These are phyloP conservation scores for Streptopelia turtur DNA, from an alignment of 2,797 vertebrate species.

Conservation along the genomic window DNA sequence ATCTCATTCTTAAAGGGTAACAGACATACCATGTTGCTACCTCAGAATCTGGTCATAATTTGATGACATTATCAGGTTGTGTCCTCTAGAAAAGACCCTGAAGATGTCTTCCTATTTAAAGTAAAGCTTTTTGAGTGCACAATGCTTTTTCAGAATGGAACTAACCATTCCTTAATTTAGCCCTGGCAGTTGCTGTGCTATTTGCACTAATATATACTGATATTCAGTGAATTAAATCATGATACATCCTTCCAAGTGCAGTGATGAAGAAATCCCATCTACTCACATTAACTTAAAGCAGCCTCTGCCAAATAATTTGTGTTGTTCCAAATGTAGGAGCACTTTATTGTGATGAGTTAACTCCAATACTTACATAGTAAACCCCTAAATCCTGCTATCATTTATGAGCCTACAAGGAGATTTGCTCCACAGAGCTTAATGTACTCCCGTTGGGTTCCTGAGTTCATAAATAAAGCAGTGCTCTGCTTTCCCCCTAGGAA, in stretches of 20 bases:
- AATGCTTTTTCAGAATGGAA: neutral
- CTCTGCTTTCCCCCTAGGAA: neutral
- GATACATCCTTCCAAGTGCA: neutral
- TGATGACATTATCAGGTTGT: neutral
- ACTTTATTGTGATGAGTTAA: neutral
- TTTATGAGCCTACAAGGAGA: neutral
- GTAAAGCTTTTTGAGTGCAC: neutral
- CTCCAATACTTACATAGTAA: neutral
- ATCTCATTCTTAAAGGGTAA: neutral
- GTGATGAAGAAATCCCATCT: conserved; percentile 6
- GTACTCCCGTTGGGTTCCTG: neutral
- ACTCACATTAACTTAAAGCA: neutral
- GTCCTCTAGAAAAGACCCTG: neutral
- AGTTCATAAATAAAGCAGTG: conserved; percentile 38
- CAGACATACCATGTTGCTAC: neutral
- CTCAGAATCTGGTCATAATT: neutral
- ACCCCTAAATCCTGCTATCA: neutral
- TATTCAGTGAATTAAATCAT: conserved; percentile 10
- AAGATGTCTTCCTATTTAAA: neutral
- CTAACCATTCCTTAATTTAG: conserved; percentile 1
- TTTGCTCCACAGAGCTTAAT: neutral
- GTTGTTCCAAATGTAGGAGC: neutral
- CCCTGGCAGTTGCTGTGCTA: neutral
- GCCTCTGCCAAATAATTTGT: neutral
- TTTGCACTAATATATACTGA: neutral